phyloP scores from a whole-genome alignment of 2,113 vertebrate genomes.

The Corythaixoides concolor region DNA sequence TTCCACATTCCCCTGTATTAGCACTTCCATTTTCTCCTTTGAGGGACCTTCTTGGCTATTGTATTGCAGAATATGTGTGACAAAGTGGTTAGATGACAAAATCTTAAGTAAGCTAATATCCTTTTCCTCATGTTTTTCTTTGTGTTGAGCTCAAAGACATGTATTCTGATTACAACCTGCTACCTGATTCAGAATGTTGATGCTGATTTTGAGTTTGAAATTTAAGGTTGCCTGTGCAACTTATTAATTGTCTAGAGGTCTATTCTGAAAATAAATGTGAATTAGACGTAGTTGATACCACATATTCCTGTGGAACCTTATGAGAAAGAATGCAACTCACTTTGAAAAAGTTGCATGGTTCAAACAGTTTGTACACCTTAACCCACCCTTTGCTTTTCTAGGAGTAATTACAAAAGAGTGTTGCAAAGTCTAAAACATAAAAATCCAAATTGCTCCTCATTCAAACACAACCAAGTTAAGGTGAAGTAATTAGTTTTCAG shows the following conservation, averaged over 20 bases:
- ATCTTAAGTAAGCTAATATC: not conserved
- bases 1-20: slow-evolving; percentile 20
- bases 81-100: not conserved
- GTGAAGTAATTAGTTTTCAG: not conserved
- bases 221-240: not conserved
- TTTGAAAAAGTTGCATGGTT: not conserved
- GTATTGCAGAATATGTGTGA: not conserved
- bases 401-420: not conserved
- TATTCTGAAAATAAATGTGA: not conserved
- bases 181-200: slow-evolving; percentile 49
- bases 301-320: not conserved
- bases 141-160: not conserved
- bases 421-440: not conserved
- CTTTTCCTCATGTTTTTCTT: not conserved
- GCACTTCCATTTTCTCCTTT: not conserved
- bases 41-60: not conserved
- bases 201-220: not conserved
- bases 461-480: not conserved
- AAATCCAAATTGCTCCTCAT: not conserved
- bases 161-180: not conserved
- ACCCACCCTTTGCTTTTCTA: not conserved
- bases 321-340: not conserved
- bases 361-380: not conserved
- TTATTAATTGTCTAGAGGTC: not conserved
- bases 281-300: not conserved